Evolutionary conservation across 2,113 vertebrate species (phyloP).

Genomic region (Muntiacus muntjak): DNA sequence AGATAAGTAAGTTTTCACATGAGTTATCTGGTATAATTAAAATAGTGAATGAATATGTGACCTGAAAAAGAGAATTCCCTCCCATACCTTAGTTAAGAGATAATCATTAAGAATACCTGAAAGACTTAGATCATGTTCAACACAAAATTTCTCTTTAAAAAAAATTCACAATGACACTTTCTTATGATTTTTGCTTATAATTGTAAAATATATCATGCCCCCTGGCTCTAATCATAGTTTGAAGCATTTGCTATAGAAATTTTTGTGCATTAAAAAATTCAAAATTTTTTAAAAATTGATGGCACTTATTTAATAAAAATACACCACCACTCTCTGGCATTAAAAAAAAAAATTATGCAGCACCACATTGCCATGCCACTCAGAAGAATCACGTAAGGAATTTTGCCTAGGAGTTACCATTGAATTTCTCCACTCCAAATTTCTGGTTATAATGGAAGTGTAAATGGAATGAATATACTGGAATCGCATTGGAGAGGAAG

Average conservation of each 20-base stretch:
- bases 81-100: not conserved
- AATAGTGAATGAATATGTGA: not conserved
- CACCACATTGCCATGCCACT: not conserved
- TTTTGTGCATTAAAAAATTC: not conserved
- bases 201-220: not conserved
- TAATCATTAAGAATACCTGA: not conserved
- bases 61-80: not conserved
- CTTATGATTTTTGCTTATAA: not conserved
- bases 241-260: not conserved
- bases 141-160: not conserved
- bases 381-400: not conserved
- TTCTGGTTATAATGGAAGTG: not conserved
- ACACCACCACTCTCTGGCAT: not conserved
- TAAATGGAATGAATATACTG: not conserved
- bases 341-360: not conserved
- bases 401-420: not conserved
- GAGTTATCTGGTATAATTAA: not conserved
- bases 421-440: not conserved
- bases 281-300: not conserved
- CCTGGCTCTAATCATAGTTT: not conserved
- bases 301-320: not conserved
- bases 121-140: not conserved
- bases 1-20: not conserved
- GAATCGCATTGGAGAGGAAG: not conserved
- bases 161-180: not conserved